Base-by-base conservation (phyloP, 2,888 invertebrate species). In the Pomacea canaliculata region DNA sequence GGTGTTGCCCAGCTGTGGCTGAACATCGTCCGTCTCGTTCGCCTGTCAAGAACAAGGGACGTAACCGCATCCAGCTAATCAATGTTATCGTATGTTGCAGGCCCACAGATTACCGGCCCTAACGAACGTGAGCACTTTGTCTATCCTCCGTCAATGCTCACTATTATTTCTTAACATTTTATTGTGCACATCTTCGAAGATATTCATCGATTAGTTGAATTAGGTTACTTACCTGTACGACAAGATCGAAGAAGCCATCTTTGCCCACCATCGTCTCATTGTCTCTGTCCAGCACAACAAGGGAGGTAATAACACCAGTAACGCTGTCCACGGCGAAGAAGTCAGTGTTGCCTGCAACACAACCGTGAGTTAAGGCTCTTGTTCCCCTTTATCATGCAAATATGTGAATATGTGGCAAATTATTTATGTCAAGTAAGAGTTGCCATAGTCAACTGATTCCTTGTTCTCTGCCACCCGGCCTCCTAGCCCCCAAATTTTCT, bases 241-340 rank as follows among this genome's bases (percentile, higher is more conserved):
- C 76, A 51, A 86, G 80, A 12, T 82, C 82, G 67, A 85, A 86
- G 59, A 86, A 85, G 9, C 85, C 85, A 5, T 84, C 84, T 48
- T 73, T 83, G 66, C 84, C 78, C 49, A 82, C 77, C 62, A 85
- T 80, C 23, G 79, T 78, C 16, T 76, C 77, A n/a, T 77, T 79
- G 76, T 86, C 86, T 62, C 85, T 76, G 77, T 86, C 86, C 59
- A 86, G 71, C 13, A 72, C 27, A 37, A 76, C 76, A n/a, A 80
- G 82, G 23, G 84, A 81, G 10, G 78, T 83, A 23, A 86, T 84
- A 79, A 78, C 80, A 8, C 86, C 86, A 27, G 83, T 83, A 8
- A 60, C 70, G 62, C 65, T 66, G 76, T 85, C 75, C 8, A 86
- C 76, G n/a, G 71, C 72, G 80, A 86, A 86, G 56, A 82, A 82